These are phyloP conservation scores for Platichthys stellatus DNA, from an alignment of 2,113 vertebrate species.

Conservation along the genomic window DNA sequence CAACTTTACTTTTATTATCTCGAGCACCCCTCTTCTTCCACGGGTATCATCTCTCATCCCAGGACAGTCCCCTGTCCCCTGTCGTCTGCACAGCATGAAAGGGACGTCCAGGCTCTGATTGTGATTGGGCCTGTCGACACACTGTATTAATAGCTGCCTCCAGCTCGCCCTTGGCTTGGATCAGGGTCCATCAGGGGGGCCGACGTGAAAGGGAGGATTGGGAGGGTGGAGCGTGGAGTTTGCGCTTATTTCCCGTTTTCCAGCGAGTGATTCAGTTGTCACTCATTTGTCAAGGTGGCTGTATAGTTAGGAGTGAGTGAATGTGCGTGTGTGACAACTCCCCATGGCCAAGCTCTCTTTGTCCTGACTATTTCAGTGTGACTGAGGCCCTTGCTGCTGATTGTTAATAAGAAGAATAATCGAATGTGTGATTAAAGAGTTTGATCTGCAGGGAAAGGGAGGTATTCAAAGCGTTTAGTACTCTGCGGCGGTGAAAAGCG, in stretches of 20 bases:
- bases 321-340: conserved; percentile 9
- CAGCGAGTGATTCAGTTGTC: conserved; percentile 40
- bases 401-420: not conserved
- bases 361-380: conserved; percentile 12
- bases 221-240: conserved; percentile 16
- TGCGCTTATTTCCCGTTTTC: conserved; percentile 4
- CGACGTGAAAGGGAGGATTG: not conserved
- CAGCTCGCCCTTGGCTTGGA: conserved; percentile 42
- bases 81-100: conserved; percentile 52
- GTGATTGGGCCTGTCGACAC: conserved; percentile 70
- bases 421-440: conserved; percentile 4
- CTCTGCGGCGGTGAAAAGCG: conserved; percentile 25
- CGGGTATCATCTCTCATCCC: conserved; percentile 29
- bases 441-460: not conserved
- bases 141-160: conserved; percentile 72
- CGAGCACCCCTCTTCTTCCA: conserved; percentile 7
- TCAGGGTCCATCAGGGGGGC: conserved; percentile 30
- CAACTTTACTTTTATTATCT: conserved; percentile 31
- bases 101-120: conserved; percentile 39
- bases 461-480: conserved; percentile 1
- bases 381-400: not conserved
- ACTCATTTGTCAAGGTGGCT: conserved; percentile 24
- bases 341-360: conserved; percentile 1
- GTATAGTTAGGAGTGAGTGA: conserved; percentile 21
- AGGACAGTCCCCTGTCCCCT: conserved; percentile 22